Conservation (phyloP, 2,888 invertebrate genomes). For the Diarsia brunnea region DNA sequence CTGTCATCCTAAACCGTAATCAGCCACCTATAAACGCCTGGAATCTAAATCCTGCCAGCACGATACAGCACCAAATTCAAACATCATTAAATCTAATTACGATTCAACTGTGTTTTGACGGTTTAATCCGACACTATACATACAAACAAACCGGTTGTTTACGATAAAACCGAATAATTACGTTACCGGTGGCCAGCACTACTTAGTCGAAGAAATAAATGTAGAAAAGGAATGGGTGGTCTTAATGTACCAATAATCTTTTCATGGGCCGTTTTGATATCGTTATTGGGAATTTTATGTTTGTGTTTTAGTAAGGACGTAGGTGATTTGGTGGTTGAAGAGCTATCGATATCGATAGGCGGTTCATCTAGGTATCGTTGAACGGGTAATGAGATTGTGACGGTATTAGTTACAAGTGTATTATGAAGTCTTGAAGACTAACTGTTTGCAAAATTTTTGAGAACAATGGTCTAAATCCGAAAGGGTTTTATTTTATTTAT, state of each 20-base stretch:
- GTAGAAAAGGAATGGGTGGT: constrained; percentile 54
- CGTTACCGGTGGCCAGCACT: constrained; percentile 56
- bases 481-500: background rate
- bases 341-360: constrained; percentile 14
- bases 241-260: constrained; percentile 49
- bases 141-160: constrained; percentile 54
- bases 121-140: constrained; percentile 58
- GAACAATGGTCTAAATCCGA: background rate
- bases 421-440: too few relatives aligned
- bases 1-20: constrained; percentile 43
- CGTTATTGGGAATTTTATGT: constrained; percentile 42
- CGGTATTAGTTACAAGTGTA: background rate
- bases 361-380: background rate
- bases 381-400: background rate
- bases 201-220: constrained; percentile 55
- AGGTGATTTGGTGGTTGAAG: constrained; percentile 31
- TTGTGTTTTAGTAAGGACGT: constrained; percentile 15
- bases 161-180: constrained; percentile 58
- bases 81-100: constrained; percentile 65
- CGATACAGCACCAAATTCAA: constrained; percentile 52
- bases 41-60: constrained; percentile 46
- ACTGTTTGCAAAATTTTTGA: background rate
- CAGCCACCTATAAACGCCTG: constrained; percentile 13
- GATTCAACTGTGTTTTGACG: constrained; percentile 61
- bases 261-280: constrained; percentile 45